Percentiles rank a stretch among this genome's conserved stretches.
Evolutionary conservation across 2,113 vertebrate species (phyloP).

Genomic region (Lanius collurio): DNA sequence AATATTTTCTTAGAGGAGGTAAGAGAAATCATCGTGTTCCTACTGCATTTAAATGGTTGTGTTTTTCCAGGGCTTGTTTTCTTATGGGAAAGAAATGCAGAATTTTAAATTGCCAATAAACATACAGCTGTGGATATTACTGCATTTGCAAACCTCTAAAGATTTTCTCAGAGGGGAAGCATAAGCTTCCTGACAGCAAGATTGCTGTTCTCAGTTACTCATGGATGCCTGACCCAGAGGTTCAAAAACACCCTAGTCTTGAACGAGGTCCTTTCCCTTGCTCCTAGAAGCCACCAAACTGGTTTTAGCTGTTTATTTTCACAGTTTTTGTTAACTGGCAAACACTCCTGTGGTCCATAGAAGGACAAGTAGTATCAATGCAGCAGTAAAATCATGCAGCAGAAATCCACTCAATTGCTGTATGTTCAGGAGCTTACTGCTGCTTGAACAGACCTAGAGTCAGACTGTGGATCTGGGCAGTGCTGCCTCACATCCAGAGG

Average conservation of each 20-base stretch:
- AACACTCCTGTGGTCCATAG: background rate
- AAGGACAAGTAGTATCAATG: background rate
- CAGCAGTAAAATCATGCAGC: background rate
- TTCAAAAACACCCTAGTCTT: background rate
- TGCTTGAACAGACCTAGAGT: background rate
- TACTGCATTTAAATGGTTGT: background rate
- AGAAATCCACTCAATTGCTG: background rate
- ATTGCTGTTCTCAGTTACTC: background rate
- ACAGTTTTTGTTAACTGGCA: background rate
- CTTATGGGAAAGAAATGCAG: background rate
- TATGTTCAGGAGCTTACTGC: background rate
- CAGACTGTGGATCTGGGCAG: background rate
- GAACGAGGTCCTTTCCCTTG: background rate
- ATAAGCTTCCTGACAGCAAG: background rate
- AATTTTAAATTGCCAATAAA: background rate
- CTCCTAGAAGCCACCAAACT: background rate
- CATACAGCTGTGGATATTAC: background rate
- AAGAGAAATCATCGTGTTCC: background rate
- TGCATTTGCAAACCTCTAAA: background rate
- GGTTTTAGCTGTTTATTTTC: background rate
- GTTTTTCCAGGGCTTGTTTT: background rate
- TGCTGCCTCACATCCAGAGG: background rate
- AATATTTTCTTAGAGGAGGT: conserved; percentile 98
- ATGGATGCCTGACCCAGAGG: background rate
- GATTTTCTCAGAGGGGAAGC: background rate